Evolutionary conservation across 1,140 invertebrate species (phyloP), one percentile per base, ranked within the genome.

Genomic region (Mesaphorura yosii): DNA sequence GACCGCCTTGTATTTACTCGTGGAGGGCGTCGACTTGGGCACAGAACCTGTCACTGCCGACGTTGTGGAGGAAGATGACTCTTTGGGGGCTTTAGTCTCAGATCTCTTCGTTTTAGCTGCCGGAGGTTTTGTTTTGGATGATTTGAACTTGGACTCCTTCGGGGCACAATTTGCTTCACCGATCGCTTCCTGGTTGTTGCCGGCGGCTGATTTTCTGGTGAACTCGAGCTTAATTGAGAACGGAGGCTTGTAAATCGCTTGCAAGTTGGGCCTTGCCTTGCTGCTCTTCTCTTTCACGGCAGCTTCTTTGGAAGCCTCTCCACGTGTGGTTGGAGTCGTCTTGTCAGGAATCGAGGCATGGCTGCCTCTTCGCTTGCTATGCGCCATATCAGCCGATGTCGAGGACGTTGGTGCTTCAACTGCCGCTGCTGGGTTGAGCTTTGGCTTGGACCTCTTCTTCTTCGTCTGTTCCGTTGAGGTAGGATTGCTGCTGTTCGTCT

Each of bases 141-240:
- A 20, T 4, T 38, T 39, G 31, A 17, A 44, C 12, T 48, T 23
- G 19, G 22, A 10, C 25, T 41, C 48, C 25, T 51, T 34, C 10
- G 47, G 47, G 10, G 38, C 47, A n/a, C n/a, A n/a, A n/a, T n/a
- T n/a, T n/a, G n/a, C n/a, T n/a, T n/a, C n/a, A n/a, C n/a, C n/a
- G n/a, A n/a, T n/a, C n/a, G n/a, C n/a, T n/a, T n/a, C n/a, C n/a
- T n/a, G n/a, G n/a, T n/a, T n/a, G n/a, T 47, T 22, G 45, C 10
- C 12, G 45, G 29, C 10, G 6, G 20, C n/a, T 42, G 12, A 15
- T 28, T n/a, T n/a, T n/a, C n/a, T n/a, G n/a, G n/a, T n/a, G 31
- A 48, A 57, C 44, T 22, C 39, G 10, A 60, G 53, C 45, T 53
- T 59, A 1, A 63, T 41, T 2, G 61, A 63, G 29, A 63, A 63